A percentile compares a stretch with the other conserved stretches of the same genome.
These are phyloP conservation scores for Ochropacha duplaris DNA, from an alignment of 2,888 invertebrate species.

Conservation along the genomic window DNA sequence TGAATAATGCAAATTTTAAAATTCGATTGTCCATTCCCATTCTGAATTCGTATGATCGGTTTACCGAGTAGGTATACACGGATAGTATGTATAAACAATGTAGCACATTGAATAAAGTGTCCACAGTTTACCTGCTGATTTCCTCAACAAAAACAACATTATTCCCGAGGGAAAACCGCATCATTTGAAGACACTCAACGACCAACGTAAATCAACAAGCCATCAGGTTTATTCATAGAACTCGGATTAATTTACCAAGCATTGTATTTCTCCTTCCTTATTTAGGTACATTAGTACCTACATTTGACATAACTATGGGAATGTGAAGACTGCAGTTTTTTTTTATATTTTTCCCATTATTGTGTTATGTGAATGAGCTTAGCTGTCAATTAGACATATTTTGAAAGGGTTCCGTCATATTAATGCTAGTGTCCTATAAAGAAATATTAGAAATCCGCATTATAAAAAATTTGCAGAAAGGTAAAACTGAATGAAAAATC, in stretches of 20 bases:
- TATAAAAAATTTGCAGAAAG: too few species aligned
- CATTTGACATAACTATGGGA: conserved; percentile 3
- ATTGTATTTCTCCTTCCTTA: background rate
- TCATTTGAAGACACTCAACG: too few species aligned
- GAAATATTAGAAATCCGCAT: background rate
- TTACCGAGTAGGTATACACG: too few species aligned
- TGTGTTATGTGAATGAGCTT: conserved; percentile 2
- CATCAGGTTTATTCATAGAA: background rate
- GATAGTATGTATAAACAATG: too few species aligned
- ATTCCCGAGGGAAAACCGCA: background rate
- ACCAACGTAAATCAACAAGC: background rate
- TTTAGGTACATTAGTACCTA: background rate
- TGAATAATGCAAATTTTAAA: too few species aligned
- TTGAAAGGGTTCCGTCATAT: background rate
- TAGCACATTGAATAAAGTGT: too few species aligned
- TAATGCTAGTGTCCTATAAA: background rate
- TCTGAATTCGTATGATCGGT: background rate
- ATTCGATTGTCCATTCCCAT: too few species aligned
- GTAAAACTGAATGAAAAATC: too few species aligned
- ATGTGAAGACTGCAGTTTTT: background rate
- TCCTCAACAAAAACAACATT: background rate
- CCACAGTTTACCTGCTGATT: too few species aligned
- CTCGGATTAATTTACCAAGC: background rate
- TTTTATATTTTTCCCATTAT: conserved; percentile 6
- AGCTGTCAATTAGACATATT: background rate